Evolutionary conservation across 2,113 vertebrate genomes (phyloP).

Genomic region (Gallinago jamesoni): DNA sequence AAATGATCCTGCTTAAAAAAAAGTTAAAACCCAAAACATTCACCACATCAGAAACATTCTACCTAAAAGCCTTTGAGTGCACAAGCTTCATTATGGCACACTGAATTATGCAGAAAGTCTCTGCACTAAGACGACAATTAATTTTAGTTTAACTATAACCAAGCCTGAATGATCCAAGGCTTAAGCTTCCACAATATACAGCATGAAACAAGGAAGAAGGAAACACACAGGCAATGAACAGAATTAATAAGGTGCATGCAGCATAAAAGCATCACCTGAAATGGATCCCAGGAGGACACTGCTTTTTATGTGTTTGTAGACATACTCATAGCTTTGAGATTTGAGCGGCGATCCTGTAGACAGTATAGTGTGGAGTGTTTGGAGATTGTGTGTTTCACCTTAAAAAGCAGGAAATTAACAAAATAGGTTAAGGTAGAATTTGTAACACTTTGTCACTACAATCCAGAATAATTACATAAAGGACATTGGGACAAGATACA

Average conservation of each 20-base stretch:
- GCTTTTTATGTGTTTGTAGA: slow-evolving; percentile 89
- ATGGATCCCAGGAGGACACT: slow-evolving; percentile 91
- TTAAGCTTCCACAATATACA: background rate
- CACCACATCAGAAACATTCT: background rate
- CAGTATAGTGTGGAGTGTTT: slow-evolving; percentile 91
- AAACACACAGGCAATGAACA: background rate
- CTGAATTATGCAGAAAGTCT: slow-evolving; percentile 8
- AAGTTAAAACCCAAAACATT: background rate
- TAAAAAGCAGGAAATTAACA: background rate
- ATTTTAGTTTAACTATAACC: slow-evolving; percentile 1
- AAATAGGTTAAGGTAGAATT: background rate
- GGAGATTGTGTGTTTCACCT: slow-evolving; percentile 91
- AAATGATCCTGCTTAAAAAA: slow-evolving; percentile 8
- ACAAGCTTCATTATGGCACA: background rate
- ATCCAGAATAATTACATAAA: background rate
- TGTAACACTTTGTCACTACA: background rate
- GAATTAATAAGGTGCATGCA: background rate
- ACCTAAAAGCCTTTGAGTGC: background rate
- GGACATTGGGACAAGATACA: background rate
- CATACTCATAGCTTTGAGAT: slow-evolving; percentile 93
- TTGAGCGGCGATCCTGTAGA: slow-evolving; percentile 94
- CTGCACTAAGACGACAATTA: background rate
- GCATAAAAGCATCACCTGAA: slow-evolving; percentile 79
- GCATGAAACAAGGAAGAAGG: background rate
- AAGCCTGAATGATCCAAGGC: background rate